A percentile compares a stretch with the other conserved stretches of the same genome.
phyloP scores from a whole-genome alignment of 2,113 vertebrate genomes.

The Dermatemys mawii region DNA sequence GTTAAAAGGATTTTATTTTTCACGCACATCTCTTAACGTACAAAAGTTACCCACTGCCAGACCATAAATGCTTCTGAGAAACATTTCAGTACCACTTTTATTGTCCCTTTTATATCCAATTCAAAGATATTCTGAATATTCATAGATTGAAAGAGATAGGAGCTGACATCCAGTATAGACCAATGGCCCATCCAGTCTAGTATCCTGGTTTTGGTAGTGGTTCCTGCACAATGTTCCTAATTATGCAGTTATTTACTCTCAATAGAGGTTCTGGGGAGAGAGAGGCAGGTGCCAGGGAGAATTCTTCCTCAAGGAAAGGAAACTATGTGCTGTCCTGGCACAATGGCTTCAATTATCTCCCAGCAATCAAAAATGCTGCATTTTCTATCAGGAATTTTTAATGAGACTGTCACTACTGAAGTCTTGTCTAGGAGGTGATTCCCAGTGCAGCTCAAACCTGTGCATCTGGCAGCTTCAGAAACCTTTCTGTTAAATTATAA shows the following conservation, averaged over 20 bases:
- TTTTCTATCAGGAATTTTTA: neutral
- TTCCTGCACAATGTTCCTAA: neutral
- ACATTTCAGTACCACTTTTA: neutral
- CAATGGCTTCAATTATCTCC: neutral
- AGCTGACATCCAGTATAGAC: neutral
- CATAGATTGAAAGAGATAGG: neutral
- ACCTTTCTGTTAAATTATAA: constrained; percentile 35
- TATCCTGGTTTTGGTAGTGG: fast-evolving
- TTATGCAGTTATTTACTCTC: neutral
- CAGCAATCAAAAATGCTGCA: neutral
- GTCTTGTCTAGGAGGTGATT: neutral
- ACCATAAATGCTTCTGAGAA: neutral
- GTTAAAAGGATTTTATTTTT: neutral
- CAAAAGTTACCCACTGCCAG: neutral
- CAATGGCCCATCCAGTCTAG: neutral
- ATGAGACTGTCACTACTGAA: neutral
- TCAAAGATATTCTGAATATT: neutral
- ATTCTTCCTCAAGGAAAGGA: neutral
- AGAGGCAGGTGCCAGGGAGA: neutral
- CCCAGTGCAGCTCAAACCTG: constrained; percentile 32
- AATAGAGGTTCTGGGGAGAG: neutral
- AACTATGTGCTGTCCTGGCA: neutral
- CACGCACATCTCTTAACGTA: neutral
- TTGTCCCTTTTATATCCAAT: neutral
- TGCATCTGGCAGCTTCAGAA: constrained; percentile 63